phyloP scores from a whole-genome alignment of 2,113 vertebrate species.

The Microcebus jonahi region DNA sequence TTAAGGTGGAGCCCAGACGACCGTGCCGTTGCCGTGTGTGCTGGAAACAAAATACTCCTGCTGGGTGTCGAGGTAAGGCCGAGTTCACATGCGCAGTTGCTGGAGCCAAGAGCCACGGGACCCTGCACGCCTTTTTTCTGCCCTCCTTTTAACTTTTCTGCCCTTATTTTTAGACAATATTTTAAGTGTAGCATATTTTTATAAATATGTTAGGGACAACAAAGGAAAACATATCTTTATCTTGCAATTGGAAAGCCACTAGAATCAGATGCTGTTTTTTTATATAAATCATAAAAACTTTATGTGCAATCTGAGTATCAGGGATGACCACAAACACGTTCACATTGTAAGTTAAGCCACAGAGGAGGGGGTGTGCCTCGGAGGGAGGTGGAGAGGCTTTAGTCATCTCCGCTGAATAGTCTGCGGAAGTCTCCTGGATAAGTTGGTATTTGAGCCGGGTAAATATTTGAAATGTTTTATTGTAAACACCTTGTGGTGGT shows the following conservation, averaged over 20 bases:
- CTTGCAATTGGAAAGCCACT: not conserved
- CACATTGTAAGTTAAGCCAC: fast-evolving
- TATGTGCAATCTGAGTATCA: fast-evolving
- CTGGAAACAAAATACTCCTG: conserved; percentile 82
- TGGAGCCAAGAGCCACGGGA: not conserved
- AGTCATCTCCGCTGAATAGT: not conserved
- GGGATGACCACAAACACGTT: too few relatives aligned
- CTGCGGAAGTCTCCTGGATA: not conserved
- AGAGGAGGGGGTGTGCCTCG: too few relatives aligned
- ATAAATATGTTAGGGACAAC: too few relatives aligned
- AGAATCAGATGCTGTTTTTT: not conserved
- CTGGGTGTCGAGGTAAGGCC: conserved; percentile 88
- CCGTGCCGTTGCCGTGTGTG: conserved; percentile 86
- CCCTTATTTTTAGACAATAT: not conserved
- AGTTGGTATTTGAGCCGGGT: not conserved
- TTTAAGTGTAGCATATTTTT: not conserved
- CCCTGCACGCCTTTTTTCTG: not conserved
- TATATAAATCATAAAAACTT: too few relatives aligned
- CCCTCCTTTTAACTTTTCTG: not conserved
- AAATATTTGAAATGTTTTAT: not conserved
- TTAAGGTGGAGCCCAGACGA: conserved; percentile 88
- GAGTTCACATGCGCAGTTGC: fast-evolving
- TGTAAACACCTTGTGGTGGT: not conserved
- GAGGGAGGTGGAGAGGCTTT: not conserved
- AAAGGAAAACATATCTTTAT: not conserved